Evolutionary conservation across 2,888 invertebrate species (phyloP), one percentile per base, ranked within the genome.

Genomic region (Ophion ventricosus): DNA sequence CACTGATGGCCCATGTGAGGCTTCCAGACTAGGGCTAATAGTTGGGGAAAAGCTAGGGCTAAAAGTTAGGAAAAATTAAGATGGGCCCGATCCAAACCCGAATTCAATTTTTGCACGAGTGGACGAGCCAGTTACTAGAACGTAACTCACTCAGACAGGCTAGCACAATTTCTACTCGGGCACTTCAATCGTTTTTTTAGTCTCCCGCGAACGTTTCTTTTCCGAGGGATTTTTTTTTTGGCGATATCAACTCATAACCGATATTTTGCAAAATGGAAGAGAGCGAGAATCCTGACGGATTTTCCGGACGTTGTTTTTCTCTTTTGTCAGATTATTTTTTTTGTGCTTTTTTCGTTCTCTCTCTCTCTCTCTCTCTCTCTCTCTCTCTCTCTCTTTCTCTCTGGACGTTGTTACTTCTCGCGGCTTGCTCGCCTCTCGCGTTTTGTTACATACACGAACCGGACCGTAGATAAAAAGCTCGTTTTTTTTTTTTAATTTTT

Each of bases 201-300:
- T 49, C 14, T 49, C 49, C 49, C 8, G 8, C 23, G n/a, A 4
- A 59, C 23, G 8, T 25, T 75, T 75, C n/a, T 69, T 14, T 63
- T 14, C 59, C 26, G 29, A 11, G 7, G 11, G 25, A 40, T 40
- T 40, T 57, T 25, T 49, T 57, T 20, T 43, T 69, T 35, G 56
- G 20, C n/a, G 20, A 35, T 56, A 59, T 59, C 56, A 29, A 59
- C 23, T 59, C 72, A 35, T 59, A 25, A 20, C 20, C 11, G 20
- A 59, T 64, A 70, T 74, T 79, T 83, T 63, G 56, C 63, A 78
- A 79, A n/a, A 57, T 2, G 14, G 10, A 11, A 25, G 17, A 20
- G 49, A 70, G 69, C 69, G 67, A 56, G 69, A 83, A 79, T 83
- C 64, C 75, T 57, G 70, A 59, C 70, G 63, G 40, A 80, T 73